phyloP scores from a whole-genome alignment of 1,140 invertebrate species.

The Drosophila lowei region DNA sequence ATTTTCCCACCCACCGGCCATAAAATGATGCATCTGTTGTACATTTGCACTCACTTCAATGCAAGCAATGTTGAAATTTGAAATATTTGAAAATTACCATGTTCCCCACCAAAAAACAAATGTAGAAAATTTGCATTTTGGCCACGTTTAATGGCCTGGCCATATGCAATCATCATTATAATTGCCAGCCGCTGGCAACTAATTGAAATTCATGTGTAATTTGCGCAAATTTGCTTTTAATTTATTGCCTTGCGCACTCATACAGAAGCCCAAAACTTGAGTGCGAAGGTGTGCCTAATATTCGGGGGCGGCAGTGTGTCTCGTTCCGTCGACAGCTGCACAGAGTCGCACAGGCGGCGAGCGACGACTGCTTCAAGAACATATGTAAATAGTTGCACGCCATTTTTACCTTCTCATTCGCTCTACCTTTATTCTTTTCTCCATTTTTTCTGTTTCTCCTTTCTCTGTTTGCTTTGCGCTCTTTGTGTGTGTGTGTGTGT shows the following conservation, averaged over 20 bases:
- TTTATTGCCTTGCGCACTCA: constrained; percentile 26
- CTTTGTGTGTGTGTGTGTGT: not conserved
- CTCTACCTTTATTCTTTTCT: no score
- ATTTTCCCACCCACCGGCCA: no score
- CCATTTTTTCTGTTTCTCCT: constrained; percentile 21
- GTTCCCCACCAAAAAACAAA: constrained; percentile 4
- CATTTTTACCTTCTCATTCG: constrained; percentile 49
- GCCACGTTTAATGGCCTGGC: constrained; percentile 21
- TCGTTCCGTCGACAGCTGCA: constrained; percentile 37
- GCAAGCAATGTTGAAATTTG: constrained; percentile 12
- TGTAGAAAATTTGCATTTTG: constrained; percentile 35
- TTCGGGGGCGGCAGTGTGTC: constrained; percentile 41
- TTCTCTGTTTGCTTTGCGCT: constrained; percentile 6
- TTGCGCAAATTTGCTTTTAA: constrained; percentile 48
- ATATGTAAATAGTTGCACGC: constrained; percentile 80
- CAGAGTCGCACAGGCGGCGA: constrained; percentile 41
- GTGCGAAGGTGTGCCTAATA: constrained; percentile 26
- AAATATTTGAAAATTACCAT: not conserved
- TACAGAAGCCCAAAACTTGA: constrained; percentile 37
- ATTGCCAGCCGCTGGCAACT: constrained; percentile 46
- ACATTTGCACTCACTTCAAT: not conserved
- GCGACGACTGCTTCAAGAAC: constrained; percentile 61
- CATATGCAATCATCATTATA: constrained; percentile 43
- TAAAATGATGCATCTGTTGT: no score
- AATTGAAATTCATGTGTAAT: constrained; percentile 57